Percentiles rank a stretch among this genome's conserved stretches.
These are phyloP conservation scores for Bellardia bayeri DNA, from an alignment of 2,888 invertebrate genomes.

Conservation along the genomic window DNA sequence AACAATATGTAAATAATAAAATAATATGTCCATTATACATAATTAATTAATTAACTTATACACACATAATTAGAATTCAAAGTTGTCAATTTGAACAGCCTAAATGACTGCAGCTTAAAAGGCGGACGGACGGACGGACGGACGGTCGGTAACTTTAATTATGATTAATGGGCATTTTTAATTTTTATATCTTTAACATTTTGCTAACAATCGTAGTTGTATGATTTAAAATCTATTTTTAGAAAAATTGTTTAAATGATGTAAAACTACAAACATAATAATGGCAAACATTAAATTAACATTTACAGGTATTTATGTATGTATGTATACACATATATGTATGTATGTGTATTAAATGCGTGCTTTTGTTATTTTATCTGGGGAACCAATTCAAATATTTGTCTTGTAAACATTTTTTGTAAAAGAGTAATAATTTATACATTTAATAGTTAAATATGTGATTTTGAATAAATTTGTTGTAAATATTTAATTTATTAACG, in stretches of 20 bases:
- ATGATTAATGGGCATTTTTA: background rate
- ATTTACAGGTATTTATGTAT: background rate
- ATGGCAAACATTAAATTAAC: background rate
- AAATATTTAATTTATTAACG: background rate
- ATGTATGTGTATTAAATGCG: slow-evolving; percentile 21
- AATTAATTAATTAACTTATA: slow-evolving; percentile 25
- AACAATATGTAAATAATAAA: slow-evolving; percentile 26
- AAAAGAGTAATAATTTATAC: background rate
- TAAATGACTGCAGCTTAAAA: background rate
- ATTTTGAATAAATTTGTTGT: background rate
- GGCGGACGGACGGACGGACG: background rate
- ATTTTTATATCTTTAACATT: background rate
- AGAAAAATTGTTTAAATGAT: background rate
- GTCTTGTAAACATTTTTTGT: background rate
- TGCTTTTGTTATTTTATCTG: background rate
- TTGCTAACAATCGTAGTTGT: background rate
- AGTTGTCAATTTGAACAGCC: background rate
- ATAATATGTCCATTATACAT: slow-evolving; percentile 9
- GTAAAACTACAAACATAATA: background rate
- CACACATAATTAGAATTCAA: slow-evolving; percentile 28
- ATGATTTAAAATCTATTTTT: background rate
- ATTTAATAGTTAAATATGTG: background rate
- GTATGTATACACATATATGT: background rate
- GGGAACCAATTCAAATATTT: background rate
- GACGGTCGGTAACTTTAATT: slow-evolving; percentile 36